These are phyloP conservation scores for Heliocidaris tuberculata DNA, from an alignment of 35 echinoderm and acorn worm species.

Conservation along the genomic window DNA sequence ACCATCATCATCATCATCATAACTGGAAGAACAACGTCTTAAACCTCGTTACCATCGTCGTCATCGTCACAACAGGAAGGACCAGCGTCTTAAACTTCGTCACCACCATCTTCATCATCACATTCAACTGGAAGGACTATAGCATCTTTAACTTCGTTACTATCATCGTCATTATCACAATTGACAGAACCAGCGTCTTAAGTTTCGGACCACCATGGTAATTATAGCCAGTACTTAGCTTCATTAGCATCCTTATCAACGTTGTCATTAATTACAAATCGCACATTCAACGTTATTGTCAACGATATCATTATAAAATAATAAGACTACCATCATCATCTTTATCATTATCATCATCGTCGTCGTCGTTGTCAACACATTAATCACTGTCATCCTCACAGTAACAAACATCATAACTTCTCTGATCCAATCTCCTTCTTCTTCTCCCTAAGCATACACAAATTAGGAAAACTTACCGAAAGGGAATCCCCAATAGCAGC, in stretches of 20 bases:
- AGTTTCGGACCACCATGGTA: not conserved
- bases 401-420: not conserved
- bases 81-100: not conserved
- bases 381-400: not conserved
- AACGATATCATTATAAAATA: no score
- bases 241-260: no score
- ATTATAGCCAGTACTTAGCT: no score
- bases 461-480: slow-evolving; percentile 22
- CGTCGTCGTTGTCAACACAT: not conserved
- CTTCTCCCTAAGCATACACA: not conserved
- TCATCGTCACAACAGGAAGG: not conserved
- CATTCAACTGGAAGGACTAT: not conserved
- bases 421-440: no score
- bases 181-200: no score
- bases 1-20: not conserved
- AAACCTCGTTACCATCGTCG: no score
- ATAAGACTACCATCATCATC: not conserved
- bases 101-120: not conserved
- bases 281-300: no score
- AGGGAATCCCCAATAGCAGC: slow-evolving; percentile 63
- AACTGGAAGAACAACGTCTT: not conserved
- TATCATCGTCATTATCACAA: not conserved
- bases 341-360: not conserved
- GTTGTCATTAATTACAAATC: no score
- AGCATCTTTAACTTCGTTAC: not conserved